Conservation (phyloP, 1,140 invertebrate species). For the Pentalonia nigronervosa region DNA sequence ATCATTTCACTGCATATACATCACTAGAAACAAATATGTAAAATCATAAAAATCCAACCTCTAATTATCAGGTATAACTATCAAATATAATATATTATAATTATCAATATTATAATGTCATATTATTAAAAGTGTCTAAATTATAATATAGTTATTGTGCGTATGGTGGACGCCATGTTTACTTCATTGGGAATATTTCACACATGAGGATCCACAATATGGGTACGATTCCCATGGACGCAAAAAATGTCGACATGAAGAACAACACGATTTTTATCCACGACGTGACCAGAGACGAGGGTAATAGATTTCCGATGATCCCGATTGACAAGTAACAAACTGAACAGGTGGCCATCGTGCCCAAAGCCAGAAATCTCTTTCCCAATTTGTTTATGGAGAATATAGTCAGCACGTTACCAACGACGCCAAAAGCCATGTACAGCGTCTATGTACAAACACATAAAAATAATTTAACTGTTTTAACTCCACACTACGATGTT, state of each 20-base stretch:
- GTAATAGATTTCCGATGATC: not conserved
- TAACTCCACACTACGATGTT: not conserved
- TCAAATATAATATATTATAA: not conserved
- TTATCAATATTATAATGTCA: not conserved
- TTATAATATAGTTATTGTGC: not conserved
- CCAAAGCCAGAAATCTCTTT: constrained; percentile 27
- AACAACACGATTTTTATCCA: constrained; percentile 39
- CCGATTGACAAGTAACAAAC: constrained; percentile 29
- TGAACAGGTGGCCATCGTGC: constrained; percentile 11
- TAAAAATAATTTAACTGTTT: not conserved
- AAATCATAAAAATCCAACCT: too few relatives aligned
- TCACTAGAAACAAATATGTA: too few relatives aligned
- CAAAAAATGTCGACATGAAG: not conserved
- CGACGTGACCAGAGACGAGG: not conserved
- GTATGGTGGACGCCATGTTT: not conserved
- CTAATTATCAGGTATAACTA: too few relatives aligned
- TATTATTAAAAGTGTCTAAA: not conserved
- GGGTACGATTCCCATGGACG: constrained; percentile 50
- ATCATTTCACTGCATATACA: too few relatives aligned
- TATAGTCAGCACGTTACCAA: constrained; percentile 16
- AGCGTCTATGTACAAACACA: not conserved
- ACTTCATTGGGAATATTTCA: constrained; percentile 62
- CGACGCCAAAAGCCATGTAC: not conserved
- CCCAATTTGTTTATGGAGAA: not conserved
- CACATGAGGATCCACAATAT: constrained; percentile 62